Percentiles rank a stretch among this genome's conserved stretches.
phyloP scores from a whole-genome alignment of 2,113 vertebrate species.

The Apistogramma diplotaenia region DNA sequence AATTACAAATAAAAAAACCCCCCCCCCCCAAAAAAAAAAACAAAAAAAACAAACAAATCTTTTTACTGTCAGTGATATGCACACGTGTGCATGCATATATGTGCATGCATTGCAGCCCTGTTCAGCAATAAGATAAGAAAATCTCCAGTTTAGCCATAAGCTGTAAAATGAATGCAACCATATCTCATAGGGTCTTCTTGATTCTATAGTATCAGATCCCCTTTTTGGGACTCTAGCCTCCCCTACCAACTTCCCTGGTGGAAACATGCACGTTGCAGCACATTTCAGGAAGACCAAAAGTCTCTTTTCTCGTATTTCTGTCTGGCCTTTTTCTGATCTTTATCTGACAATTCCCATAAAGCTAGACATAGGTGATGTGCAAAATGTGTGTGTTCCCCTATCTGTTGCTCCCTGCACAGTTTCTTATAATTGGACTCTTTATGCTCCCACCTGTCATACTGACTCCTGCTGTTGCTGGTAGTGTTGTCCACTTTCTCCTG shows the following conservation, averaged over 20 bases:
- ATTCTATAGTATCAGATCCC: background rate
- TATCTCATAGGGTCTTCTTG: background rate
- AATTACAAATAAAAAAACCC: no score
- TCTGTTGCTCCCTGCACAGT: conserved; percentile 27
- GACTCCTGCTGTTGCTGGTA: conserved; percentile 17
- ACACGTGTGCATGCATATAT: background rate
- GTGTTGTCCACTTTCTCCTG: conserved; percentile 24
- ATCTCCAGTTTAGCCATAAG: background rate
- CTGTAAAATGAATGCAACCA: background rate
- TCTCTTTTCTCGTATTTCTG: conserved; percentile 9
- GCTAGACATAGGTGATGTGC: background rate
- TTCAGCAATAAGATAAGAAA: background rate
- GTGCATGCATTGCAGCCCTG: background rate
- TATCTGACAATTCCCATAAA: conserved; percentile 41
- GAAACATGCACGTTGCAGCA: background rate
- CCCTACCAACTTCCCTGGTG: background rate
- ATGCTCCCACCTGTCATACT: conserved; percentile 41
- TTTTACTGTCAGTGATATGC: background rate
- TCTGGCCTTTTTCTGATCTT: conserved; percentile 27
- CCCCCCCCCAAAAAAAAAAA: background rate
- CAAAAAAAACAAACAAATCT: background rate
- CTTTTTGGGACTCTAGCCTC: background rate
- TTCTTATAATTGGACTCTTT: conserved; percentile 46
- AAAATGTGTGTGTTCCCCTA: conserved; percentile 28
- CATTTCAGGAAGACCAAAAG: conserved; percentile 2